A percentile compares a stretch with the other conserved stretches of the same genome.
Conservation (phyloP, 2,113 vertebrate species). For the Gavialis gangeticus region DNA sequence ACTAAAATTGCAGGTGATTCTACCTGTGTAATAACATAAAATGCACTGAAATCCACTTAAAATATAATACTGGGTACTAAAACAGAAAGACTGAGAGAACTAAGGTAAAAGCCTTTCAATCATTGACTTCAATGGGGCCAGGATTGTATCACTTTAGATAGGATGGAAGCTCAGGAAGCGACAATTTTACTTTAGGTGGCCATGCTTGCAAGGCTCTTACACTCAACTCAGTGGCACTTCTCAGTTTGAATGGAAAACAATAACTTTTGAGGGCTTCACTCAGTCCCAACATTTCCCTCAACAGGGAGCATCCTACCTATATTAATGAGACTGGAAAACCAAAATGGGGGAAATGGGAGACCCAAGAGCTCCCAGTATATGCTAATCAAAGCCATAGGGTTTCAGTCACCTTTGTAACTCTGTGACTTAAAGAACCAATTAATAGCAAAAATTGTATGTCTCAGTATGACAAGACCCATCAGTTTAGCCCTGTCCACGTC, state of each 20-base stretch:
- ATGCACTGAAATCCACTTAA: not conserved
- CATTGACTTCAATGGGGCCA: not conserved
- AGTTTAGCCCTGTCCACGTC: not conserved
- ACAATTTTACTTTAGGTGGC: not conserved
- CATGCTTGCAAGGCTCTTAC: not conserved
- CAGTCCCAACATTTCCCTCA: not conserved
- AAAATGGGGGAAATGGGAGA: not conserved
- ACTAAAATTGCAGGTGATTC: not conserved
- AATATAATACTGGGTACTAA: not conserved
- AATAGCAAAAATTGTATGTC: not conserved
- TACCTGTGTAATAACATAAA: not conserved
- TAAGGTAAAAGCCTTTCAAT: not conserved
- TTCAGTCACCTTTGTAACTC: not conserved
- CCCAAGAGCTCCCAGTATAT: not conserved
- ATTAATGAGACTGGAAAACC: not conserved
- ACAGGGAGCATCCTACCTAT: not conserved
- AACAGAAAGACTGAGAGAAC: not conserved
- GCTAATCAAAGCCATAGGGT: not conserved
- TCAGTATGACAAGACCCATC: not conserved
- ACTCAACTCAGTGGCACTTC: not conserved
- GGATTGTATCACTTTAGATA: not conserved
- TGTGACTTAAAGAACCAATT: not conserved
- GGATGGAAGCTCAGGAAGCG: not conserved
- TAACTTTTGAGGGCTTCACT: not conserved
- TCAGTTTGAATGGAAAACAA: not conserved